Percentiles rank a stretch among this genome's conserved stretches.
Conservation (phyloP, 2,797 vertebrate species). For the Chaetodon trifasciatus region DNA sequence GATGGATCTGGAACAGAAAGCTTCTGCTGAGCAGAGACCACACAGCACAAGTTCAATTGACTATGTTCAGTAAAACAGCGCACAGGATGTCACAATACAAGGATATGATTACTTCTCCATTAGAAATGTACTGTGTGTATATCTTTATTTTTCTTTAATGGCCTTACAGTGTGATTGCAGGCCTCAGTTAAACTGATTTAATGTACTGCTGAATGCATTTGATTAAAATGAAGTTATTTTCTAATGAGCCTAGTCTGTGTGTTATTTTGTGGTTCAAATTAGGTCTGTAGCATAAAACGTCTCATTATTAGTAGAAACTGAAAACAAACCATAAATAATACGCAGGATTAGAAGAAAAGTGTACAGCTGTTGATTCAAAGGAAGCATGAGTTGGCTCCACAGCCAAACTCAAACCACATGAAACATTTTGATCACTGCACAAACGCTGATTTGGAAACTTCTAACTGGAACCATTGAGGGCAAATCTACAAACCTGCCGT, state of each 20-base stretch:
- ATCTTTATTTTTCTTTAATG: conserved; percentile 21
- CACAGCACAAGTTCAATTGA: conserved; percentile 5
- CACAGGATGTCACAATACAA: conserved; percentile 1
- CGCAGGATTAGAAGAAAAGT: too few relatives aligned
- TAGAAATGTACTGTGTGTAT: conserved; percentile 10
- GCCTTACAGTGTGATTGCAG: conserved; percentile 28
- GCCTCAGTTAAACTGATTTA: conserved; percentile 42
- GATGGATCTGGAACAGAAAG: conserved; percentile 27
- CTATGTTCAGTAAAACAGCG: conserved; percentile 12
- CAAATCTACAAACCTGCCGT: too few relatives aligned
- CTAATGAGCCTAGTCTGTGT: conserved; percentile 3
- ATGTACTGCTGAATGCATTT: conserved; percentile 54
- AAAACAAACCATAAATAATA: not conserved
- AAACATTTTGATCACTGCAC: too few relatives aligned
- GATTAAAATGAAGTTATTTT: conserved; percentile 65
- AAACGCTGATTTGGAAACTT: too few relatives aligned
- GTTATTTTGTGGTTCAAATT: not conserved
- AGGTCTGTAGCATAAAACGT: too few relatives aligned
- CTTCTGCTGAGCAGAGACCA: conserved; percentile 73
- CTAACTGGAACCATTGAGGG: too few relatives aligned
- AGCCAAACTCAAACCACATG: too few relatives aligned
- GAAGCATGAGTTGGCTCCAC: too few relatives aligned
- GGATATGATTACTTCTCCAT: not conserved
- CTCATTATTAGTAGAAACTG: not conserved
- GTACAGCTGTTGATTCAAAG: too few relatives aligned